Base-by-base conservation (phyloP, 1,140 invertebrate genomes). In the Drosophila punjabiensis region DNA sequence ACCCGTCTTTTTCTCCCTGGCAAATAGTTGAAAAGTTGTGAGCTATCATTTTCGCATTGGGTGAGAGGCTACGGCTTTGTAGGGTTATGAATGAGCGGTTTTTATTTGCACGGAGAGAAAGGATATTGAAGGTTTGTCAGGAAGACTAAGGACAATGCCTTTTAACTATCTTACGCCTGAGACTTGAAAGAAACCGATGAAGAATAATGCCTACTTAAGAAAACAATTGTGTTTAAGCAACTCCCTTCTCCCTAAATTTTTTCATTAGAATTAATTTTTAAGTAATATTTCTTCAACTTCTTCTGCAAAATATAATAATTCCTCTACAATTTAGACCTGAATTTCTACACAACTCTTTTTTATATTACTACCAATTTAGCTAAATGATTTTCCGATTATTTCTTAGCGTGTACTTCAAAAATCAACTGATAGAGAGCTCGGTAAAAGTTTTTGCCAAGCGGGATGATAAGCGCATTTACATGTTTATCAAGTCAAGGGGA, bases 11-110 rank as follows among this genome's bases (percentile, higher is more conserved):
- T 18, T 6, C 18, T 60, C 18, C n/a, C 13, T 18, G 35, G 62
- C 48, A 76, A 87, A 90, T 89, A 89, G 85, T 86, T 90, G 75
- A 86, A 90, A 89, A 89, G 85, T 90, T 89, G 84, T 89, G 75
- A 81, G 89, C 86, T 86, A 89, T 89, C 86, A 89, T 90, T 89
- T 89, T 82, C 86, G 71, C 86, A 89, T 89, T 81, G 82, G 81
- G 60, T 63, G 43, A 59, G 75, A 64, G 50, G 37, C 60, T 65
- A 62, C n/a, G 20, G 16, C 39, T 37, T 65, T 37, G 66, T 69
- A 4, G 75, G 83, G 76, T 87, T 87, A 90, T 79, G 86, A 89
- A 76, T 81, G 71, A 66, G 69, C 79, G 82, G 65, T 79, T 67
- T 80, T 60, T 39, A 58, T 58, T 3, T 58, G 55, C 55, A 58